These are phyloP conservation scores for Microvelia longipes DNA, from an alignment of 1,140 invertebrate species.

Conservation along the genomic window DNA sequence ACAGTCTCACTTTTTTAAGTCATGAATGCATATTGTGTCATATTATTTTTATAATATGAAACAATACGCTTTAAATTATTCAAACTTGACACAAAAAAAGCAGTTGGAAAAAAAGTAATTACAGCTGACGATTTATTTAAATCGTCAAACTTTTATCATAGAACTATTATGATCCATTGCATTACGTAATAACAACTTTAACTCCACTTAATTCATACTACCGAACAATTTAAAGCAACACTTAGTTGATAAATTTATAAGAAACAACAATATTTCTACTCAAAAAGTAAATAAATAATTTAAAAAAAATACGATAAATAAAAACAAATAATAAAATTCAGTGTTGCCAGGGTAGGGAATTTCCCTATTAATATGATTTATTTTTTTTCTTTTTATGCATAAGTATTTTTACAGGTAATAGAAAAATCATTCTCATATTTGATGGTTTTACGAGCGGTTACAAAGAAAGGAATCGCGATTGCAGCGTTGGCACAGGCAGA, in stretches of 20 bases:
- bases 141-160: too few relatives aligned
- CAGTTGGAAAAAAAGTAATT: too few relatives aligned
- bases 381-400: not conserved
- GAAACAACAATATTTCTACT: not conserved
- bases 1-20: too few relatives aligned
- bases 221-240: not conserved
- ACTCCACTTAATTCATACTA: too few relatives aligned
- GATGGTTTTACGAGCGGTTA: constrained; percentile 8
- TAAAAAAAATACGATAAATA: not conserved
- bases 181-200: too few relatives aligned
- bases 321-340: not conserved
- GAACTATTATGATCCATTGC: too few relatives aligned
- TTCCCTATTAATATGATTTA: not conserved
- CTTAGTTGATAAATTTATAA: not conserved
- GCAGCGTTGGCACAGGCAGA: not conserved
- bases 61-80: too few relatives aligned
- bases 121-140: too few relatives aligned
- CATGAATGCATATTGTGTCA: too few relatives aligned
- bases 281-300: not conserved
- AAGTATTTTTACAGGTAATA: constrained; percentile 3
- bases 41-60: too few relatives aligned
- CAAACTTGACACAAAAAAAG: too few relatives aligned
- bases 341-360: not conserved
- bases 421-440: constrained; percentile 5
- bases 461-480: not conserved